Base-by-base conservation (phyloP, 2,888 invertebrate genomes). In the Odontomyia ornata region DNA sequence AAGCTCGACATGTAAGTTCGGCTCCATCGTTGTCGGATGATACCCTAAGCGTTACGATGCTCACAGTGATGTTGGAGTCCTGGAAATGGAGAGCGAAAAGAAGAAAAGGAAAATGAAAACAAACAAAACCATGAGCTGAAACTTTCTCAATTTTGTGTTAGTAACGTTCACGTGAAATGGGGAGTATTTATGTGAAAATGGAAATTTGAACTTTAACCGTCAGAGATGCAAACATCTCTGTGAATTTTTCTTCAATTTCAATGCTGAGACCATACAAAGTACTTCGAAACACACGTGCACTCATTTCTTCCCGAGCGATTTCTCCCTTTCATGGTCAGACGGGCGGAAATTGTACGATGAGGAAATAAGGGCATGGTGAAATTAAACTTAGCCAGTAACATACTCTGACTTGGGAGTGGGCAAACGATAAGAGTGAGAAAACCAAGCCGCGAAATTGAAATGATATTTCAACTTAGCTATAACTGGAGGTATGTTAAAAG, bases 11-110 rank as follows among this genome's bases (percentile, higher is more conserved):
- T 77, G 93, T 91, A 79, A 96, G 89, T 85, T 93, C 93, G 80
- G 93, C 91, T 64, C 94, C 94, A 84, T 95, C 93, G 87, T 96
- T 95, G 81, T 93, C 92, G 78, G 93, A 89, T 79, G 91, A 89
- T 65, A 95, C 92, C 79, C 91, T 91, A 86, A 95, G 90, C 1
- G 92, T 92, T 77, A 95, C 87, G 76, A 93, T 91, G 83, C 93
- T 93, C 80, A 91, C 91, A 7, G 94, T 93, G 72, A 91, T 89
- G 82, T 93, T 87, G 69, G 84, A 83, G 78, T 86, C 86, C 86
- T 86, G 36, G 23, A 73, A 57, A 73, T 28, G 1, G 30, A 27
- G 18, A 52, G n/a, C n/a, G 36, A 36, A 3, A 18, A 65, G 30
- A 30, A 65, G n/a, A 43, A 43, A 15, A 21, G 36, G 15, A 30